A percentile compares a stretch with the other conserved stretches of the same genome.
Evolutionary conservation across 1,140 invertebrate genomes (phyloP).

Genomic region (Euura saliciscinereae): DNA sequence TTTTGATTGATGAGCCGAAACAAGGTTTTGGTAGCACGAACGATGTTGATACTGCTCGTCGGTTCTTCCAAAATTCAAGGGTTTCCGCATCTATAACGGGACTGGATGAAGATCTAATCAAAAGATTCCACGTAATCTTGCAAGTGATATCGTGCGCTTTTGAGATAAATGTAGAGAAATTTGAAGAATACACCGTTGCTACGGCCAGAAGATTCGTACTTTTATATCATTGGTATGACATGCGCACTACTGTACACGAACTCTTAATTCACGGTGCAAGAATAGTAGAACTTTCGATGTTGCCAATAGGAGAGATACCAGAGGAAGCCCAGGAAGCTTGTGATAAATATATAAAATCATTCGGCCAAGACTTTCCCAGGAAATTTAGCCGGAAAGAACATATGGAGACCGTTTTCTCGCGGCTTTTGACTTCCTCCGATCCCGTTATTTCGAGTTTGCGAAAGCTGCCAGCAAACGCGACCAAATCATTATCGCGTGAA

Average conservation of each 20-base stretch:
- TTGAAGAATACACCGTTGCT: conserved; percentile 27
- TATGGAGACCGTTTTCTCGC: too few species aligned
- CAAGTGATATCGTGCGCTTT: conserved; percentile 38
- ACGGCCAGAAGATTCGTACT: conserved; percentile 32
- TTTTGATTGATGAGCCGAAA: conserved; percentile 31
- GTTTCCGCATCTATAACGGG: conserved; percentile 39
- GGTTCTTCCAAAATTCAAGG: conserved; percentile 40
- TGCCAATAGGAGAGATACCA: conserved; percentile 45
- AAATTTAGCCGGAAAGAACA: too few species aligned
- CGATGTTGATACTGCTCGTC: conserved; percentile 46
- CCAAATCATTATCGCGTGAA: too few species aligned
- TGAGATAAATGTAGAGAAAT: conserved; percentile 25
- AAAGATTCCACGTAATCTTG: conserved; percentile 35
- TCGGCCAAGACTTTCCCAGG: conserved; percentile 26
- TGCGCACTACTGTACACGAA: conserved; percentile 42
- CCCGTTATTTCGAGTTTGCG: too few species aligned
- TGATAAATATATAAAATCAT: conserved; percentile 42
- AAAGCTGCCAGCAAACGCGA: too few species aligned
- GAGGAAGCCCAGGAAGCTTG: conserved; percentile 44
- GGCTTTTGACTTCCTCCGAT: too few species aligned
- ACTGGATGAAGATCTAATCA: conserved; percentile 40
- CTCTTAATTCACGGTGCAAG: conserved; percentile 37
- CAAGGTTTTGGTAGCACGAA: conserved; percentile 43
- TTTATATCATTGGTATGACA: conserved; percentile 39
- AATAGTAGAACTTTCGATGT: conserved; percentile 33